Conservation (phyloP, 2,113 vertebrate genomes). For the Murina feae region DNA sequence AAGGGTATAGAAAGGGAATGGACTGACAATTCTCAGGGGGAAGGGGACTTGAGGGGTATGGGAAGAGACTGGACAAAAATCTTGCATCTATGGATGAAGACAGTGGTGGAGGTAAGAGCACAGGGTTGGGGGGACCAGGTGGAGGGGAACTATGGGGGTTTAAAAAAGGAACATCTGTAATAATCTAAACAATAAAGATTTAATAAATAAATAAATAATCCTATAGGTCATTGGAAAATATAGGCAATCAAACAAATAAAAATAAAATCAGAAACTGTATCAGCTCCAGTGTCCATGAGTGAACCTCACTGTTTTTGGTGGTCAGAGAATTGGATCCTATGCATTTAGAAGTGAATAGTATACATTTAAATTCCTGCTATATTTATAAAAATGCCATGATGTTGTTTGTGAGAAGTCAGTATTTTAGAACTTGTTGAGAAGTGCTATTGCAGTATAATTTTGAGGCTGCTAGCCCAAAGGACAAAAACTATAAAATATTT, state of each 20-base stretch:
- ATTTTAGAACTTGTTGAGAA: constrained; percentile 15
- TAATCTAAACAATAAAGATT: too few relatives aligned
- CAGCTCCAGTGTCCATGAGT: not conserved
- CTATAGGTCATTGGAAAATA: not conserved
- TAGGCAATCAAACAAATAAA: not conserved
- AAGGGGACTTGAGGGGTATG: too few relatives aligned
- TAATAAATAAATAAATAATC: too few relatives aligned
- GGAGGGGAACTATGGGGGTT: too few relatives aligned
- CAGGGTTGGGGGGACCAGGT: too few relatives aligned
- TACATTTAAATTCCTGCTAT: not conserved
- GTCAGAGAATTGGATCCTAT: not conserved
- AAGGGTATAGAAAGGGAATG: too few relatives aligned
- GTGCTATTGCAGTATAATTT: not conserved
- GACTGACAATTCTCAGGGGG: too few relatives aligned
- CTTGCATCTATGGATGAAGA: too few relatives aligned
- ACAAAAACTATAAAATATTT: constrained; percentile 19
- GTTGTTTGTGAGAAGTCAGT: not conserved
- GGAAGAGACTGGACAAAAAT: too few relatives aligned
- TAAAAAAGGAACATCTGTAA: too few relatives aligned
- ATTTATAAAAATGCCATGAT: not conserved
- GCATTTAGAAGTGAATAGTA: not conserved
- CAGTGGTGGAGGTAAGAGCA: too few relatives aligned
- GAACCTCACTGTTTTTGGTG: not conserved
- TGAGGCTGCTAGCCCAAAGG: constrained; percentile 1
- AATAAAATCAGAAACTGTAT: not conserved